phyloP scores from a whole-genome alignment of 2,797 vertebrate genomes.

The Xenopus petersii region DNA sequence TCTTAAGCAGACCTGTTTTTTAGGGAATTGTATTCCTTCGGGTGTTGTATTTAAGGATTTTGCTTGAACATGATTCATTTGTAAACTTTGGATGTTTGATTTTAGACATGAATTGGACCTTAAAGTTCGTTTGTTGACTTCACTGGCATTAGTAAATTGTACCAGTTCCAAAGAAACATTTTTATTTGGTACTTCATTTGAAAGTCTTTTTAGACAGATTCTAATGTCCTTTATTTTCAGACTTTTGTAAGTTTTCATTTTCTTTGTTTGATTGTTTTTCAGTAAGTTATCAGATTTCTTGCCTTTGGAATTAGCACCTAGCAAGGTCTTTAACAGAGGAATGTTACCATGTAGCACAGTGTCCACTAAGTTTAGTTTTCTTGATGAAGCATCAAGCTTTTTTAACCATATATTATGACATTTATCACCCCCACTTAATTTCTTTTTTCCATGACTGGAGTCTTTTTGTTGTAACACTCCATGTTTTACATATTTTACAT shows the following conservation, averaged over 20 bases:
- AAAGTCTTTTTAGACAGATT: constrained; percentile 92
- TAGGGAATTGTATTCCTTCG: constrained; percentile 55
- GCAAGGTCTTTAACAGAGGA: too few species aligned
- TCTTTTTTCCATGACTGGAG: too few species aligned
- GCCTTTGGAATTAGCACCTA: too few species aligned
- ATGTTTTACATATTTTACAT: constrained; percentile 69
- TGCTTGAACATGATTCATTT: constrained; percentile 48
- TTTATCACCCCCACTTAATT: too few species aligned
- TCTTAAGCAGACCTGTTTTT: constrained; percentile 53
- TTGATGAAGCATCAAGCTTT: constrained; percentile 44
- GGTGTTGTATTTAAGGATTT: constrained; percentile 11
- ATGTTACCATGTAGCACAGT: too few species aligned
- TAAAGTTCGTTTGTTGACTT: constrained; percentile 54
- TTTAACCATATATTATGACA: too few species aligned
- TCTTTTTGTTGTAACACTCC: too few species aligned
- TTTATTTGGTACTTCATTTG: constrained; percentile 69
- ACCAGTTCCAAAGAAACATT: constrained; percentile 15
- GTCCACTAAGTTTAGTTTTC: constrained; percentile 1
- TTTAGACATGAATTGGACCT: constrained; percentile 61
- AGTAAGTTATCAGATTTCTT: constrained; percentile 55
- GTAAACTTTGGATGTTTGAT: constrained; percentile 41
- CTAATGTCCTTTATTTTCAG: constrained; percentile 89
- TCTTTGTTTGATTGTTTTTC: constrained; percentile 51
- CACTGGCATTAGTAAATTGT: constrained; percentile 54
- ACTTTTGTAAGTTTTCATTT: constrained; percentile 67